Percentiles rank a stretch among this genome's conserved stretches.
These are phyloP conservation scores for Ichneumoninae sp. DNA, from an alignment of 2,888 invertebrate species.

Conservation along the genomic window DNA sequence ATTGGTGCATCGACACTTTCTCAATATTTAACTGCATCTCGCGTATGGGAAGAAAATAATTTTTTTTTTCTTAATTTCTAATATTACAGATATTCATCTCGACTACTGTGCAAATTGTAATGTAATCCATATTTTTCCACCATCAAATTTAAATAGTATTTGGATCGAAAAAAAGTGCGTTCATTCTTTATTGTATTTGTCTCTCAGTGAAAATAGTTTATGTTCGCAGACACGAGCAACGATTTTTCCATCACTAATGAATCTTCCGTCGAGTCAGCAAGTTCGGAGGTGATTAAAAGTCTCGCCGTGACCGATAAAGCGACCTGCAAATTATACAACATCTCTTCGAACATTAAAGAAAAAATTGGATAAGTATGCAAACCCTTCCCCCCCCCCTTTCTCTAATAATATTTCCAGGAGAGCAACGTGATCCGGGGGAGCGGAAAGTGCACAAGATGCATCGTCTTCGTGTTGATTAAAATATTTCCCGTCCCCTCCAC, in stretches of 20 bases:
- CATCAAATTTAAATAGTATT: not conserved
- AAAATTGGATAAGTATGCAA: conserved; percentile 3
- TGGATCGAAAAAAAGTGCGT: not conserved
- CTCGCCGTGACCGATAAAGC: not conserved
- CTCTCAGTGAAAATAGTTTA: not conserved
- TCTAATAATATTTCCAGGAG: conserved; percentile 5
- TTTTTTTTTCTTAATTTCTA: not conserved
- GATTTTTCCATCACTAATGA: not conserved
- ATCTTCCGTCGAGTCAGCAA: conserved; percentile 3
- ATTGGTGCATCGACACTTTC: not conserved
- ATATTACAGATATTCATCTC: not conserved
- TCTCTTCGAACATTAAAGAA: conserved; percentile 1
- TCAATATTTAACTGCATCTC: not conserved
- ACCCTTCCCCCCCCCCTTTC: not conserved
- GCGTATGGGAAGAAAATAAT: not conserved
- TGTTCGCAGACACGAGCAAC: not conserved
- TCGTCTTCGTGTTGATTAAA: conserved; percentile 29
- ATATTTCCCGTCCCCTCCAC: conserved; percentile 12
- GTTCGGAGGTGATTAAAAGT: conserved; percentile 13
- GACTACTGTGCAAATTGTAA: not conserved
- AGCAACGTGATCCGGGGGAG: conserved; percentile 16
- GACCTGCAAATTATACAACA: not conserved
- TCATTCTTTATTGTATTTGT: not conserved
- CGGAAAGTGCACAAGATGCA: conserved; percentile 25
- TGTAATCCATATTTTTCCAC: not conserved